Evolutionary conservation across 2,888 invertebrate species (phyloP).

Genomic region (Fabriciana adippe): DNA sequence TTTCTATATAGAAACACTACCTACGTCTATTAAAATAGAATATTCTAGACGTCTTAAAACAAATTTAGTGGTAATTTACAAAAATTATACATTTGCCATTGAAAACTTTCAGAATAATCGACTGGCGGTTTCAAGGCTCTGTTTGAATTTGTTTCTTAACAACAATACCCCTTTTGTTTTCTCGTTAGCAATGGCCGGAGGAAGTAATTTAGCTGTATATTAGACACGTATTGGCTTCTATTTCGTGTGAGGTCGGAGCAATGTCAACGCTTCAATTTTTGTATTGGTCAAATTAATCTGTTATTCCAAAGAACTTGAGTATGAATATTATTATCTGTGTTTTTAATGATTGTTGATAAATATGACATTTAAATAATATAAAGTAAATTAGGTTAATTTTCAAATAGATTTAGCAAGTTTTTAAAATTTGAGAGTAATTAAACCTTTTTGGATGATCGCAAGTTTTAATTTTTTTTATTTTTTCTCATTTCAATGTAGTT

Average conservation of each 20-base stretch:
- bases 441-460: neutral
- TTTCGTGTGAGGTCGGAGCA: conserved; percentile 66
- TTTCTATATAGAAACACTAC: too few relatives aligned
- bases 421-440: too few relatives aligned
- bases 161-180: conserved; percentile 56
- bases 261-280: conserved; percentile 47
- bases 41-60: conserved; percentile 8
- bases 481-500: neutral
- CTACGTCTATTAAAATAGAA: neutral
- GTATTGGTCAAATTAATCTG: conserved; percentile 21
- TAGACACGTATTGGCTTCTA: conserved; percentile 68
- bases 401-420: too few relatives aligned
- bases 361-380: neutral
- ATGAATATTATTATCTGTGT: neutral
- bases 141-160: conserved; percentile 35
- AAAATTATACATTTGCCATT: conserved; percentile 30
- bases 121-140: conserved; percentile 39
- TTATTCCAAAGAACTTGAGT: conserved; percentile 7
- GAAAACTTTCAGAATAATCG: conserved; percentile 35
- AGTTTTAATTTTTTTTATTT: neutral
- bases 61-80: conserved; percentile 14
- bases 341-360: neutral
- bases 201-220: conserved; percentile 75
- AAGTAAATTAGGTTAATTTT: neutral
- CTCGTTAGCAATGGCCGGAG: conserved; percentile 55